These are phyloP conservation scores for Cryptotermes secundus DNA, from an alignment of 1,140 invertebrate genomes.

Conservation along the genomic window DNA sequence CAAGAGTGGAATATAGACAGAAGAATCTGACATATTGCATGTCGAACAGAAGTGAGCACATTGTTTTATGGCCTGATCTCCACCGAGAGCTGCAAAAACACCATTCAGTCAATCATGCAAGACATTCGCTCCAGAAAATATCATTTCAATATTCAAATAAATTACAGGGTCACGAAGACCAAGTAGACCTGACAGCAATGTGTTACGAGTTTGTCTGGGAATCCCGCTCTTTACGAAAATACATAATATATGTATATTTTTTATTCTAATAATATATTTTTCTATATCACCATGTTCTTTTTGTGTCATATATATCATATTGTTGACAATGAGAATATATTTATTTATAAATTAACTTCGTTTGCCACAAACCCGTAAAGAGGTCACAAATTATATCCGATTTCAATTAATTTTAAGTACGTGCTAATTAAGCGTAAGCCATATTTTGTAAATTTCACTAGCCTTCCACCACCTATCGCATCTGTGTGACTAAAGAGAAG, in stretches of 20 bases:
- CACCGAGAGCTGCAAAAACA: no score
- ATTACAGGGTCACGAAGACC: not conserved
- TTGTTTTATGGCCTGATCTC: not conserved
- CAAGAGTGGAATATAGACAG: no score
- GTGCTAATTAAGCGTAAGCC: not conserved
- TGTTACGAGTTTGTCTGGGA: not conserved
- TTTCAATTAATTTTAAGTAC: not conserved
- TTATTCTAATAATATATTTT: not conserved
- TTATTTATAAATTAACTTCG: not conserved
- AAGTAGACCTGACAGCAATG: not conserved
- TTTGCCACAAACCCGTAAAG: conserved; percentile 4
- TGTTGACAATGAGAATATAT: not conserved
- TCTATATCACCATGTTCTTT: not conserved
- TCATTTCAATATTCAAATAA: not conserved
- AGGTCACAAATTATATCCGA: not conserved
- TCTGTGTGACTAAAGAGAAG: not conserved
- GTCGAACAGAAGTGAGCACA: not conserved
- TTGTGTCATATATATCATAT: not conserved
- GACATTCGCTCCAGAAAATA: not conserved
- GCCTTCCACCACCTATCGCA: not conserved
- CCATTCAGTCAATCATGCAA: no score
- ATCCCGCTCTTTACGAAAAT: not conserved
- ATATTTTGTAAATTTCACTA: not conserved
- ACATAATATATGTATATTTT: not conserved
- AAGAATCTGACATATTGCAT: no score